Evolutionary conservation across 2,797 vertebrate genomes (phyloP).

Genomic region (Neosilurus mollespiculum): DNA sequence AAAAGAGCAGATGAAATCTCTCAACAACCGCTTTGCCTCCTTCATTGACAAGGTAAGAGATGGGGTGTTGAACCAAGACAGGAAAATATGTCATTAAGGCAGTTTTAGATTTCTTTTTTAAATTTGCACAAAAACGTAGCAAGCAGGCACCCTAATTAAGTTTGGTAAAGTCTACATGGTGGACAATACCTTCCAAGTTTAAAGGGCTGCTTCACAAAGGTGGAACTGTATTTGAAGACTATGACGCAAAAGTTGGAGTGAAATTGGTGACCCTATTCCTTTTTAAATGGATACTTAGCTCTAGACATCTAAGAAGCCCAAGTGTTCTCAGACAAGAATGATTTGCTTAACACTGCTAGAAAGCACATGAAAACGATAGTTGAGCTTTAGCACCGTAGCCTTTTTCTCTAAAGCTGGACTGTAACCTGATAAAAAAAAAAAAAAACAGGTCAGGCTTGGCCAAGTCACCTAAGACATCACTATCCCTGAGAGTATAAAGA

Average conservation of each 20-base stretch:
- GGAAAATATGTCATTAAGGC: not conserved
- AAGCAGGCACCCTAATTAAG: not conserved
- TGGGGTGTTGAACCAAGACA: not conserved
- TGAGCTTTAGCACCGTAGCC: slow-evolving; percentile 52
- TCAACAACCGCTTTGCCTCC: slow-evolving; percentile 89
- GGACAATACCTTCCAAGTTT: not conserved
- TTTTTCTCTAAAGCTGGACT: slow-evolving; percentile 57
- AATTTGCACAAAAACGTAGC: not conserved
- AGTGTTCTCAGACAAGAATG: slow-evolving; percentile 22
- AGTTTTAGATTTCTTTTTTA: not conserved
- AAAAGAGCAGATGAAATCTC: slow-evolving; percentile 88
- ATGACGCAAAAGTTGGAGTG: slow-evolving; percentile 3
- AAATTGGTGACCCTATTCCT: slow-evolving; percentile 20
- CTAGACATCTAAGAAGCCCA: slow-evolving; percentile 31
- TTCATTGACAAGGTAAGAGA: slow-evolving; percentile 91
- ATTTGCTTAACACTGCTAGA: slow-evolving; percentile 29
- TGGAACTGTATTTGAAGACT: slow-evolving; percentile 24
- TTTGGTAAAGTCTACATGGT: not conserved
- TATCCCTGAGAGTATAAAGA: slow-evolving; percentile 49
- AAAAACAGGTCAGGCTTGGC: slow-evolving; percentile 54
- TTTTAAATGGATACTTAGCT: slow-evolving; percentile 33
- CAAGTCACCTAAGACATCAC: slow-evolving; percentile 53
- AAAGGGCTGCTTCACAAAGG: slow-evolving; percentile 33
- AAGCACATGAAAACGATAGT: slow-evolving; percentile 54
- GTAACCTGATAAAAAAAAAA: slow-evolving; percentile 65